Conservation (phyloP, 2,888 invertebrate genomes). For the Allacma fusca region DNA sequence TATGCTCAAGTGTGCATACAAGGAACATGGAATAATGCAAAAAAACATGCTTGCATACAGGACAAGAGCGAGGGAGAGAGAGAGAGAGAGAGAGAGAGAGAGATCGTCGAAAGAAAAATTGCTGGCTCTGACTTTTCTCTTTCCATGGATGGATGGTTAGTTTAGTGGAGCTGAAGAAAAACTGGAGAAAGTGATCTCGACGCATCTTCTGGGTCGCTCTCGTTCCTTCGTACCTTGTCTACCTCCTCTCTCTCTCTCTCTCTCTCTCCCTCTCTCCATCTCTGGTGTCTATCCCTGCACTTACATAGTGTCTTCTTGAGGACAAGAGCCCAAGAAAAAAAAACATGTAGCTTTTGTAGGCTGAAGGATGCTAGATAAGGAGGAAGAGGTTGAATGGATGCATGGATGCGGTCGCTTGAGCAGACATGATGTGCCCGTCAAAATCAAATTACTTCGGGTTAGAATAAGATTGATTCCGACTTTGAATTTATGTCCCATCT, state of each 20-base stretch:
- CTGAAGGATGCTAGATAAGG: constrained; percentile 6
- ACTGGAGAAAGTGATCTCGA: constrained; percentile 20
- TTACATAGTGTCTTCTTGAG: too few relatives aligned
- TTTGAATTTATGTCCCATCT: constrained; percentile 42
- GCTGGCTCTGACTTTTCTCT: constrained; percentile 25
- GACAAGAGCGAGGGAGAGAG: not conserved
- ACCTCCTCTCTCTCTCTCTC: not conserved
- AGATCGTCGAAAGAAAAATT: constrained; percentile 16
- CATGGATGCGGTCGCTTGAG: constrained; percentile 44
- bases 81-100: not conserved
- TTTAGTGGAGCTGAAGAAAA: constrained; percentile 28
- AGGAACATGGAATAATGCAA: not conserved
- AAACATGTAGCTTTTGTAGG: not conserved
- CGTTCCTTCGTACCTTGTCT: not conserved
- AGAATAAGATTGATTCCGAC: constrained; percentile 51
- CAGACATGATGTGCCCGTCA: constrained; percentile 48
- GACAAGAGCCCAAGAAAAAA: too few relatives aligned
- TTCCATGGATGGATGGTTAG: constrained; percentile 1
- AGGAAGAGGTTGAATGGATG: constrained; percentile 18
- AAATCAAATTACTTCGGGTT: constrained; percentile 50
- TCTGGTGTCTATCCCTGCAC: too few relatives aligned
- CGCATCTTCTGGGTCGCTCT: not conserved
- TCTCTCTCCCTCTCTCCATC: too few relatives aligned
- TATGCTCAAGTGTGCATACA: not conserved
- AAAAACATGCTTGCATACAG: not conserved